Percentiles rank a stretch among this genome's conserved stretches.
phyloP scores from a whole-genome alignment of 2,888 invertebrate genomes.

The Amphiduros pacificus region DNA sequence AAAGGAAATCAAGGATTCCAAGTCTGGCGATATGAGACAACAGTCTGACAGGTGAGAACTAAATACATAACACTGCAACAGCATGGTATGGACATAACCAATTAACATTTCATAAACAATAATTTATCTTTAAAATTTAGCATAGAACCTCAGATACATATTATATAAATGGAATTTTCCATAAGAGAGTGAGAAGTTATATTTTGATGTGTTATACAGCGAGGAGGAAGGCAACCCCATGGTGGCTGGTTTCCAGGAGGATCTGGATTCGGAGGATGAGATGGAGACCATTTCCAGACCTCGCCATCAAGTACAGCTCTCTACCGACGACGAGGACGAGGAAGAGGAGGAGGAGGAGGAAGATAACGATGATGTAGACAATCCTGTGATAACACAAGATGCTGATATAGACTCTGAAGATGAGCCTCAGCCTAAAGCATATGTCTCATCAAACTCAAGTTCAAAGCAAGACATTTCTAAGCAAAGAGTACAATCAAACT shows the following conservation, averaged over 20 bases:
- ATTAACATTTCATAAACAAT: neutral
- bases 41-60: slow-evolving; percentile 13
- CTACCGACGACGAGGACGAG: slow-evolving; percentile 11
- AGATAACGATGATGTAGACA: neutral
- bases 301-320: slow-evolving; percentile 25
- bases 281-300: slow-evolving; percentile 29
- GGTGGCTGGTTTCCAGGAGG: slow-evolving; percentile 81
- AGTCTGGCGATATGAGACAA: too few relatives aligned
- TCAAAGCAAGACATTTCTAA: neutral
- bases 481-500: too few relatives aligned
- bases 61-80: too few relatives aligned
- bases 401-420: slow-evolving; percentile 5
- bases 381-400: slow-evolving; percentile 9
- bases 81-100: too few relatives aligned
- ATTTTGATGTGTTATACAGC: slow-evolving; percentile 25
- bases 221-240: slow-evolving; percentile 56
- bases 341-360: slow-evolving; percentile 15
- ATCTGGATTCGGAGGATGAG: slow-evolving; percentile 72
- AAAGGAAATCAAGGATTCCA: slow-evolving; percentile 35
- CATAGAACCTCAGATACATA: too few relatives aligned
- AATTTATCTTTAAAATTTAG: neutral
- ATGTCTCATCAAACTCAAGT: neutral
- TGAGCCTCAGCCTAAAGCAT: neutral
- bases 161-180: neutral
- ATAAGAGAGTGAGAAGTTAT: neutral